Percentiles rank a stretch among this genome's conserved stretches.
phyloP scores from a whole-genome alignment of 2,797 vertebrate species.

The Oreochromis mossambicus region DNA sequence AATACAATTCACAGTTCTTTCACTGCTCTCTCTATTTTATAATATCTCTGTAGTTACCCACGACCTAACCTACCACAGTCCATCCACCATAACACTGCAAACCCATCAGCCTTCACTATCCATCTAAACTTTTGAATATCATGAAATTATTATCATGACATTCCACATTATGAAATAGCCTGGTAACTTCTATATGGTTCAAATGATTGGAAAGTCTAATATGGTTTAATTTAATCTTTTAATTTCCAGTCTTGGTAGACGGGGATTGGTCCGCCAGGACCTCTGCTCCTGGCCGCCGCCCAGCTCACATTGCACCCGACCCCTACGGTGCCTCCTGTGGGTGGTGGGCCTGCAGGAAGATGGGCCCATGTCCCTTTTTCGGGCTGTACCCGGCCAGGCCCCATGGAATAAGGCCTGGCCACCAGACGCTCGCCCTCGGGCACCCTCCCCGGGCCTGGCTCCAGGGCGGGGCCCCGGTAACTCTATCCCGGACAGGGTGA shows the following conservation, averaged over 20 bases:
- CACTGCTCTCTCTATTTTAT: not conserved
- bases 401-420: too few relatives aligned
- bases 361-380: not conserved
- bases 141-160: not conserved
- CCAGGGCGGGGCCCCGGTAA: not conserved
- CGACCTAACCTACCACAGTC: not conserved
- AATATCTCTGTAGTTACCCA: not conserved
- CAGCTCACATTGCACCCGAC: not conserved
- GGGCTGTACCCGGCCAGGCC: not conserved
- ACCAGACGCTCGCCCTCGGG: not conserved
- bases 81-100: not conserved
- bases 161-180: not conserved
- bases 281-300: not conserved
- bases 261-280: fast-evolving
- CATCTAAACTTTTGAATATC: not conserved
- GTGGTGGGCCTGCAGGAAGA: not conserved
- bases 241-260: not conserved
- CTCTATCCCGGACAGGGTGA: not conserved
- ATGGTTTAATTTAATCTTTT: not conserved
- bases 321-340: not conserved
- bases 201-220: not conserved
- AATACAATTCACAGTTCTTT: not conserved
- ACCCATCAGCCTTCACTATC: not conserved
- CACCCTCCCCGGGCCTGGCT: not conserved
- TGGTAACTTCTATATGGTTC: not conserved